Evolutionary conservation across 2,888 invertebrate species (phyloP).

Genomic region (Nephrotoma appendiculata): DNA sequence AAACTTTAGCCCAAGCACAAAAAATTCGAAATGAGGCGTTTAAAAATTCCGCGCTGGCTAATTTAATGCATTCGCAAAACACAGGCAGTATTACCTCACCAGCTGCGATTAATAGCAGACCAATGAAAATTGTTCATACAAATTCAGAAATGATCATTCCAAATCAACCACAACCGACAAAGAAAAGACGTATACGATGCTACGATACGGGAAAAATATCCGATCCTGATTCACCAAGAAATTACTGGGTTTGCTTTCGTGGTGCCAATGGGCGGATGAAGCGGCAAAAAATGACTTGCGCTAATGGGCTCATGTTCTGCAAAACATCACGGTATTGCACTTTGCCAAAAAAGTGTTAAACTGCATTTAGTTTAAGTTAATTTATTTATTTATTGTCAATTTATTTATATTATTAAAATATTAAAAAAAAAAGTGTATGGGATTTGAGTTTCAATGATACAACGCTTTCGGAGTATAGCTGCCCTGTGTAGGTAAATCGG

Average conservation of each 20-base stretch:
- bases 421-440: background rate
- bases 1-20: slow-evolving; percentile 26
- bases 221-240: slow-evolving; percentile 32
- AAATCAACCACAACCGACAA: slow-evolving; percentile 15
- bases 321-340: slow-evolving; percentile 33
- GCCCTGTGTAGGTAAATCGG: too few species aligned
- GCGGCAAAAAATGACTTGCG: slow-evolving; percentile 34
- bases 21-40: slow-evolving; percentile 21
- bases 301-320: slow-evolving; percentile 34
- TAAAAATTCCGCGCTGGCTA: background rate
- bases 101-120: background rate
- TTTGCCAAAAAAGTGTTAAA: slow-evolving; percentile 24
- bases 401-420: background rate
- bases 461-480: too few species aligned
- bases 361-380: background rate
- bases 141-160: background rate
- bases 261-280: slow-evolving; percentile 28
- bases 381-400: slow-evolving; percentile 2
- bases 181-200: slow-evolving; percentile 23
- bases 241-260: slow-evolving; percentile 36
- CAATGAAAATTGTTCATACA: background rate
- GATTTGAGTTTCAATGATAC: too few species aligned
- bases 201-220: slow-evolving; percentile 33
- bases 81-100: slow-evolving; percentile 12
- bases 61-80: slow-evolving; percentile 13